Conservation (phyloP, 1,140 invertebrate species). For the Drosophila leontia region DNA sequence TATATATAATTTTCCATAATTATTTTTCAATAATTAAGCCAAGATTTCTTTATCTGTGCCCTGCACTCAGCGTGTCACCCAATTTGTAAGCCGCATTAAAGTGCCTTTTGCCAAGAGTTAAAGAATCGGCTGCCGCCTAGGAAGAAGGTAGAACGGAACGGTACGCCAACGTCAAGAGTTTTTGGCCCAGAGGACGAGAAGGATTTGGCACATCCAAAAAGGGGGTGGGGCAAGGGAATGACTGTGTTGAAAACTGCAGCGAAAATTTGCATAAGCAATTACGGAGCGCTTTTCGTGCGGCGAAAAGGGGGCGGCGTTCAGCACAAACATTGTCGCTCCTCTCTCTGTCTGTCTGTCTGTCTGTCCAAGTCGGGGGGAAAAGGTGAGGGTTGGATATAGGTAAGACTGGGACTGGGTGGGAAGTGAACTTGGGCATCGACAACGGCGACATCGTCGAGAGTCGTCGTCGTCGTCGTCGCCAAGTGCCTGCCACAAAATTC, state of each 20-base stretch:
- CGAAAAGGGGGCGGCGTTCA: background rate
- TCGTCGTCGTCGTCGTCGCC: slow-evolving; percentile 10
- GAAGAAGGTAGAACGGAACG: slow-evolving; percentile 1
- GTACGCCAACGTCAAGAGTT: slow-evolving; percentile 15
- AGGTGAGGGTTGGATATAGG: background rate
- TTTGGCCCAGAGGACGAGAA: slow-evolving; percentile 28
- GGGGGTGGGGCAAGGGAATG: background rate
- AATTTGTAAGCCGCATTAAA: slow-evolving; percentile 3
- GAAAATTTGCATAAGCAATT: slow-evolving; percentile 76
- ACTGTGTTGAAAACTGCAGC: slow-evolving; percentile 51
- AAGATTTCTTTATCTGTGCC: slow-evolving; percentile 10
- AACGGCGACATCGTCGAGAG: slow-evolving; percentile 1
- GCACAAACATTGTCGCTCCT: slow-evolving; percentile 19
- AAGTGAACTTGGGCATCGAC: slow-evolving; percentile 16
- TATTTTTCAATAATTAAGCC: background rate
- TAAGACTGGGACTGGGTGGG: background rate
- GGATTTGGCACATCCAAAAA: slow-evolving; percentile 10
- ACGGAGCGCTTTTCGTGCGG: slow-evolving; percentile 52
- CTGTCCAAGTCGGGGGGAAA: slow-evolving; percentile 5
- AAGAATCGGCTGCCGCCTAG: slow-evolving; percentile 10
- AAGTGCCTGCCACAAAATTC: slow-evolving; percentile 58
- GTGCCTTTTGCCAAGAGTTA: slow-evolving; percentile 18
- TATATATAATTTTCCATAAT: background rate
- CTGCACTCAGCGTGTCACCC: slow-evolving; percentile 15
- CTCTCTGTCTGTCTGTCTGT: background rate